Conservation (phyloP, 1,140 invertebrate species). For the Sipha flava region DNA sequence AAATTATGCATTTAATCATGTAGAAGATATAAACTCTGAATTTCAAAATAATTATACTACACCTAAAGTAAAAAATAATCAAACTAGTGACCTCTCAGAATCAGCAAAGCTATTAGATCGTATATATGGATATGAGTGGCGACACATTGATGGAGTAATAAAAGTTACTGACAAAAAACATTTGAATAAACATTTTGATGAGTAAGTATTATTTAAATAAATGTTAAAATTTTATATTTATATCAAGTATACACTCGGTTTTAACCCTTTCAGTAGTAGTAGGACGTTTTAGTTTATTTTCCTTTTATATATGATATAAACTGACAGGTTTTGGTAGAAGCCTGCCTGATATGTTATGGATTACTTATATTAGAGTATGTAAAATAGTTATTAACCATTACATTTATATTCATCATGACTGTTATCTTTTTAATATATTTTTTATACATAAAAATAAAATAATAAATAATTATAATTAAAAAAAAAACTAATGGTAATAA, state of each 20-base stretch:
- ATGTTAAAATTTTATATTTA: not conserved
- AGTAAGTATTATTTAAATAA: not conserved
- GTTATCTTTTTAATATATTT: too few relatives aligned
- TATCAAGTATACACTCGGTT: too few relatives aligned
- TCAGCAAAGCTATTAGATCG: constrained; percentile 13
- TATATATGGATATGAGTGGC: constrained; percentile 12
- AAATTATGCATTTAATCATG: not conserved
- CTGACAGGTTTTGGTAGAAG: too few relatives aligned
- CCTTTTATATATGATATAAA: too few relatives aligned
- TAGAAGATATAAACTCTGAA: not conserved
- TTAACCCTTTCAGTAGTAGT: too few relatives aligned
- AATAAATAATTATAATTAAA: not conserved
- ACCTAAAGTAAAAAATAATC: not conserved
- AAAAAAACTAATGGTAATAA: too few relatives aligned
- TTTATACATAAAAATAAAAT: too few relatives aligned
- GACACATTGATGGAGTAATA: not conserved
- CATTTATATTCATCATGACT: too few relatives aligned
- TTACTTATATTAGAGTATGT: too few relatives aligned
- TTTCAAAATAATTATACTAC: not conserved
- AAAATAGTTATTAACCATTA: too few relatives aligned
- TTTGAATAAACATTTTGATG: not conserved
- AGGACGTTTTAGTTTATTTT: too few relatives aligned
- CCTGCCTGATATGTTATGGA: too few relatives aligned
- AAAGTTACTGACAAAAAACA: not conserved
- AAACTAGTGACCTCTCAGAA: not conserved